Evolutionary conservation across 2,113 vertebrate species (phyloP), one percentile per base, ranked within the genome.

Genomic region (Thamnaconus septentrionalis): DNA sequence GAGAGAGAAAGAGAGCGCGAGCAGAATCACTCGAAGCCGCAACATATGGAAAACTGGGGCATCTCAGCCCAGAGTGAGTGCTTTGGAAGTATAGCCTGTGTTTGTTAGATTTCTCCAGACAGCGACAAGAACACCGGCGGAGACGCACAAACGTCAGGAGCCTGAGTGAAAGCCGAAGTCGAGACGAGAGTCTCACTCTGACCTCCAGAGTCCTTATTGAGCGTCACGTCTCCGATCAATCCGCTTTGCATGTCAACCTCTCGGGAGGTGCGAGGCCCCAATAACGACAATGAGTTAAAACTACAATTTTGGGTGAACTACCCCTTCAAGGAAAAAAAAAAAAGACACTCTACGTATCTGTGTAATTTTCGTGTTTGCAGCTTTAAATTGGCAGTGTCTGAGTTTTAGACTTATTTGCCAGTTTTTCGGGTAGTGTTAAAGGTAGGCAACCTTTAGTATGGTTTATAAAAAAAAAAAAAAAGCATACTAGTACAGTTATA

Each of bases 31-130:
- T 75, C 45, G 46, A 67, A 75, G 73, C 69, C 7, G 60, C 55
- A 66, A 41, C 81, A 75, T 69, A 73, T 73, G 68, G 67, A 79
- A 74, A 85, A 80, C 53, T 66, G 47, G 73, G 66, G 41, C 72
- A 69, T 49, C 71, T 75, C 74, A 50, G 53, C 51, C 18, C 40
- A 63, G 59, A 82, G 68, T 18, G 44, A 69, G 58, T 9, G 40
- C 48, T 58, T 67, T 63, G 55, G 8, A 64, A 71, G 53, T 65
- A 8, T 5, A 57, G 48, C 42, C 12, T 54, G 63, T 47, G 59
- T 64, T 58, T 39, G 53, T 71, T 52, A 44, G 69, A 80, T 80
- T 51, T 59, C 65, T 68, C 47, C 8, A 52, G 67, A 85, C 76
- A 73, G 78, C 51, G n/a, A 53, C 48, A 70, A 73, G 31, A 60